These are phyloP conservation scores for Metalampra italica DNA, from an alignment of 2,888 invertebrate species.

Conservation along the genomic window DNA sequence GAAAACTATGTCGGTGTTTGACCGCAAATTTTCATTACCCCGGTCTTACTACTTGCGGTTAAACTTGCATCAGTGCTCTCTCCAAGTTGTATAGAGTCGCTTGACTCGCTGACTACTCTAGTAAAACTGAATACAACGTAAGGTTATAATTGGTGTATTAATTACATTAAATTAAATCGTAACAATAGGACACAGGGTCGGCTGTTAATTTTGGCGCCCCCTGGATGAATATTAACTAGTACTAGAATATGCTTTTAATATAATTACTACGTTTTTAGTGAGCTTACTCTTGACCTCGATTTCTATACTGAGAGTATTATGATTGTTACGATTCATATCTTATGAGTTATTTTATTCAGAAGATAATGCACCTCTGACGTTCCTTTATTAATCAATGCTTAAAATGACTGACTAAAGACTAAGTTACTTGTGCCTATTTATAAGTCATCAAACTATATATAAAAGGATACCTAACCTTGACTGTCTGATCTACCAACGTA, in stretches of 20 bases:
- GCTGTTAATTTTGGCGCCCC: neutral
- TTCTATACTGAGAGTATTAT: too few species aligned
- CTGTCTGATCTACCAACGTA: too few species aligned
- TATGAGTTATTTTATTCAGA: too few species aligned
- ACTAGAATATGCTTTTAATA: neutral
- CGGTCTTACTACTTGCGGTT: neutral
- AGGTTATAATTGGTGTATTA: neutral
- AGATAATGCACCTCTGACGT: too few species aligned
- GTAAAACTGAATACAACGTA: neutral
- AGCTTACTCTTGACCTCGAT: too few species aligned
- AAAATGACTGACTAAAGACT: too few species aligned
- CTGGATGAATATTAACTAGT: neutral
- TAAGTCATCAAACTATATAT: too few species aligned
- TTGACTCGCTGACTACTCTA: neutral
- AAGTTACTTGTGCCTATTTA: too few species aligned
- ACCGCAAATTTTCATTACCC: constrained; percentile 5
- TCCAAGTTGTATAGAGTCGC: neutral
- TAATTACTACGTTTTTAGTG: too few species aligned
- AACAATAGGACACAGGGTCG: constrained; percentile 1
- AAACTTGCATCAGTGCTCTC: constrained; percentile 1
- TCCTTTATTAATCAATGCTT: too few species aligned
- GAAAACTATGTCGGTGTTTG: neutral
- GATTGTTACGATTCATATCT: too few species aligned
- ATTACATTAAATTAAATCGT: neutral
- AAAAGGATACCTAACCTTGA: too few species aligned